Base-by-base conservation (phyloP, 1,140 invertebrate species). In the Thaumetopoea pityocampa region DNA sequence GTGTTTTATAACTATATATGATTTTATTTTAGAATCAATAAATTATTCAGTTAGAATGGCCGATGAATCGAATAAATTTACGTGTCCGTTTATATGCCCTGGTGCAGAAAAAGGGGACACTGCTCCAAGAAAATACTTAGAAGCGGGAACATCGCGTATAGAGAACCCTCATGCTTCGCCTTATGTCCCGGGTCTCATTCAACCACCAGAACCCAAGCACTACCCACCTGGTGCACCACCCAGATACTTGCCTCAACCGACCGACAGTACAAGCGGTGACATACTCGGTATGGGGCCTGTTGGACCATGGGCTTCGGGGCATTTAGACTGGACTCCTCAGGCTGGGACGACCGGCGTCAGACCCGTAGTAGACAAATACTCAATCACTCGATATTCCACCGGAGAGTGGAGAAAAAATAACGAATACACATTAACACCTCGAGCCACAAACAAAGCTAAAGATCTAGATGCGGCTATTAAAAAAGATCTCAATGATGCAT, bases 331-430 rank as follows among this genome's bases (percentile, higher is more conserved):
- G 88, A 89, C 88, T 11, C 90, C 91, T 1, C 76, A 89, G 49
- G 87, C 87, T 4, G 92, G 91, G 2, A 79, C 90, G 4, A 93
- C 91, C 0, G 92, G 92, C 2, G 87, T 91, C 0, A 76, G 91
- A 38, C 92, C 92, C 1, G 89, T 93, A 0, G 91, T 91, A 2
- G 91, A 93, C 77, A 90, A 90, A 60, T 93, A 93, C 62, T 92
- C 91, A 0, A 89, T 93, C 15, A 91, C 92, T 0, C 85, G 88
- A 37, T 92, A 87, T 52, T 91, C 89, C 29, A 87, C 89, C 1
- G 88, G 87, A 0, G 90, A 93, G 68, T 93, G 91, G 91, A 83
- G 90, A 15, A 76, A 86, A 20, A 87, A 88, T 28, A 92, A 92
- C 58, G 69, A 65, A 18, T 59, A 42, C 4, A 69, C 57, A 2